phyloP scores from a whole-genome alignment of 2,888 invertebrate species.

The Diploptera punctata region DNA sequence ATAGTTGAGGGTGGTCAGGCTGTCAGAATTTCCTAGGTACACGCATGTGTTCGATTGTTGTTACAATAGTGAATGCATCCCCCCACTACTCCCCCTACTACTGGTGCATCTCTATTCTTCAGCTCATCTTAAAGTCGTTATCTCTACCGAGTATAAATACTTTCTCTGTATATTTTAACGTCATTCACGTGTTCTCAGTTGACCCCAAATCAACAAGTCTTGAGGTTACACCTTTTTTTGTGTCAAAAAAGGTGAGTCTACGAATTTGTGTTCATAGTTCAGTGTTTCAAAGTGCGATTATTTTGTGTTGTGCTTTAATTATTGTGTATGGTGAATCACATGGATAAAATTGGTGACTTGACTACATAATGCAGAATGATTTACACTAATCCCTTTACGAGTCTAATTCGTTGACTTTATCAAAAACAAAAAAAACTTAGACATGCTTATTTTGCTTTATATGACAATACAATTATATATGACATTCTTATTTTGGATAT shows the following conservation, averaged over 20 bases:
- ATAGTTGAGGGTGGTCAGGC: no score
- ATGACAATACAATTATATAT: no score
- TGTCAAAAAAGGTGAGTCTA: neutral
- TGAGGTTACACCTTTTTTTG: conserved; percentile 7
- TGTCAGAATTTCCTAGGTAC: neutral
- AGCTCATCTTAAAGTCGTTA: conserved; percentile 23
- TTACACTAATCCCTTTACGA: no score
- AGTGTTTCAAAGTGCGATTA: neutral
- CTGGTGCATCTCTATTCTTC: conserved; percentile 26
- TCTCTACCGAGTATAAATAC: conserved; percentile 38
- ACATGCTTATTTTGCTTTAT: no score
- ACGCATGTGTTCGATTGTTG: neutral
- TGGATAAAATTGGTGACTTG: no score
- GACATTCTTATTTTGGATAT: no score
- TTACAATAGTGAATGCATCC: neutral
- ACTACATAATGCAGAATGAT: no score
- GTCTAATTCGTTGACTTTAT: no score
- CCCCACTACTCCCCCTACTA: conserved; percentile 22
- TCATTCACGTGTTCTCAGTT: conserved; percentile 37
- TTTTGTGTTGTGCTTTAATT: no score
- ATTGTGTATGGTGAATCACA: no score
- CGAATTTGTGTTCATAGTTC: neutral
- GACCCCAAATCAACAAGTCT: conserved; percentile 16
- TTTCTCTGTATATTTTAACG: conserved; percentile 38
- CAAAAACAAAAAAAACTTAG: no score